Evolutionary conservation across 2,113 vertebrate genomes (phyloP).

Genomic region (Cnemophilus loriae): DNA sequence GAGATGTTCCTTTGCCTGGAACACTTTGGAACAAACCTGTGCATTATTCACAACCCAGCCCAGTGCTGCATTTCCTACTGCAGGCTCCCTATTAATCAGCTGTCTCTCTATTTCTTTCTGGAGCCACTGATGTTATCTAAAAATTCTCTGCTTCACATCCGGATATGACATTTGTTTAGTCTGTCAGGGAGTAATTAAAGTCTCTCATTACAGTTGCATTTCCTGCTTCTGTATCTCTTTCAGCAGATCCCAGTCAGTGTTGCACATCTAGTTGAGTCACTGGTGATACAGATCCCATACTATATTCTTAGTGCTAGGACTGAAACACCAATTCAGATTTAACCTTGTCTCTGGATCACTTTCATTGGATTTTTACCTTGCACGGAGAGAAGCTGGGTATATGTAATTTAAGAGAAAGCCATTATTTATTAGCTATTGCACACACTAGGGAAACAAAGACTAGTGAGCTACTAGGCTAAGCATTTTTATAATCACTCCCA

Average conservation of each 20-base stretch:
- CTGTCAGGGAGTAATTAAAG: conserved; percentile 8
- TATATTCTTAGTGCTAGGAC: background rate
- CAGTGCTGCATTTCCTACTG: background rate
- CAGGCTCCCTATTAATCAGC: background rate
- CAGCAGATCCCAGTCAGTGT: background rate
- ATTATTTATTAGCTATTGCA: background rate
- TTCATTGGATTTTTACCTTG: background rate
- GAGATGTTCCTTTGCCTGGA: background rate
- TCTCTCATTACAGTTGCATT: background rate
- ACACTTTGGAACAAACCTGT: background rate
- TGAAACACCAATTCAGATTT: background rate
- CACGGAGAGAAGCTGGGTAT: background rate
- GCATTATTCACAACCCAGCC: background rate
- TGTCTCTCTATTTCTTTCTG: background rate
- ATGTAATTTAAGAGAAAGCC: background rate
- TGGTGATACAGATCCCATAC: background rate
- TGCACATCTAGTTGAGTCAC: background rate
- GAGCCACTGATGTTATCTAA: background rate
- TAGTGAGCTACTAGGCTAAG: background rate
- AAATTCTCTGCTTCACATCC: background rate
- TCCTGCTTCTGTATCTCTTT: conserved; percentile 2
- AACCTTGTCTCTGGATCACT: background rate
- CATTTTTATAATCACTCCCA: background rate
- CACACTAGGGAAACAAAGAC: background rate
- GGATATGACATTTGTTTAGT: background rate